Evolutionary conservation across 2,797 vertebrate species (phyloP).

Genomic region (Sphenopsis melanotis): DNA sequence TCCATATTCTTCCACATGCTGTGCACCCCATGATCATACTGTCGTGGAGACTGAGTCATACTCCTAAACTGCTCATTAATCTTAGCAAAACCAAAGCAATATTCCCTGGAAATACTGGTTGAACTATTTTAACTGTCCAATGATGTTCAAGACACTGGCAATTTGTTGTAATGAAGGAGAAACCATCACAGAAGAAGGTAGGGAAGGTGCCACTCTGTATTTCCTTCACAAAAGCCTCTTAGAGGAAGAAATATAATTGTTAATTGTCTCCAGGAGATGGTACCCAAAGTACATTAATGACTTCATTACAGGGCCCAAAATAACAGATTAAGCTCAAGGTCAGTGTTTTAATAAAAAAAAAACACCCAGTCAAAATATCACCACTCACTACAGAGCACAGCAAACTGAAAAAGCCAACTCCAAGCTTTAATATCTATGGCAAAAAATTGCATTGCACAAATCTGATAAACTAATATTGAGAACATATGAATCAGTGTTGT

Average conservation of each 20-base stretch:
- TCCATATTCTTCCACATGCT: not conserved
- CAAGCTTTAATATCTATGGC: not conserved
- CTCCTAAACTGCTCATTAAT: not conserved
- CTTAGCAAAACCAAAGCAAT: not conserved
- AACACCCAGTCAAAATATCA: not conserved
- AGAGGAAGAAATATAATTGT: not conserved
- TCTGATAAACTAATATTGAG: not conserved
- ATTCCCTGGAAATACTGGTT: not conserved
- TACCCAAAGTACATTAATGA: not conserved
- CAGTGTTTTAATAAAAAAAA: not conserved
- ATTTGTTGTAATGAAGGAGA: not conserved
- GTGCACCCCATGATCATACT: fast-evolving
- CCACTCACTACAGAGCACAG: not conserved
- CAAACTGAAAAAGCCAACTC: not conserved
- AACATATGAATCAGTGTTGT: not conserved
- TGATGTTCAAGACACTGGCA: not conserved
- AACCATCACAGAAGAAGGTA: not conserved
- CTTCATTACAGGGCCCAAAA: not conserved
- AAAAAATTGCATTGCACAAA: not conserved
- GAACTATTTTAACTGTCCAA: not conserved
- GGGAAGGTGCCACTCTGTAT: not conserved
- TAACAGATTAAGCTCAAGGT: not conserved
- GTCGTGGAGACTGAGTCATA: not conserved
- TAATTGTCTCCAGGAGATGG: not conserved
- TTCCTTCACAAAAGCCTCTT: not conserved